Percentiles rank a stretch among this genome's conserved stretches.
Conservation (phyloP, 2,888 invertebrate genomes). For the Cecidostiba fungosa region DNA sequence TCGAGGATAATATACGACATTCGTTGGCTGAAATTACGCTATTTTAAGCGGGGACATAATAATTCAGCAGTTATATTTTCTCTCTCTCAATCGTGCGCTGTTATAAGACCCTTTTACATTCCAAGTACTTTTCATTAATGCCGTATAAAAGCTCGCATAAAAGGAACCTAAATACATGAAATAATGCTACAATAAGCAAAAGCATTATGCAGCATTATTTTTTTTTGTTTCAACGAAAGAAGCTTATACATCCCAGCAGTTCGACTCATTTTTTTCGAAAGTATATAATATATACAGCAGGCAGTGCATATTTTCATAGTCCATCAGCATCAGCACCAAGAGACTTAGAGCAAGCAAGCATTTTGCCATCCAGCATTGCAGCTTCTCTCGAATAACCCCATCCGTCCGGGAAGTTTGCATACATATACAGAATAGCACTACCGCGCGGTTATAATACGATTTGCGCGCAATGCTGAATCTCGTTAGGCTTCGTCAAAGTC, state of each 20-base stretch:
- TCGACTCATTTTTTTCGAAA: neutral
- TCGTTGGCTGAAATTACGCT: neutral
- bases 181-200: no score
- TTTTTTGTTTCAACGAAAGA: neutral
- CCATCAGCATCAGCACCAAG: neutral
- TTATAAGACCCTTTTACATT: neutral
- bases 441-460: neutral
- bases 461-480: constrained; percentile 29
- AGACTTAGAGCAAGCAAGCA: neutral
- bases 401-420: neutral
- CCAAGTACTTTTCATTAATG: no score
- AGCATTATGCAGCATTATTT: no score
- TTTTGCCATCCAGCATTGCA: neutral
- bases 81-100: neutral
- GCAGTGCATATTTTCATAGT: neutral
- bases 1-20: neutral
- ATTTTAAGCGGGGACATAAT: neutral
- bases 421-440: neutral
- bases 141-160: no score
- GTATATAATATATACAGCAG: neutral
- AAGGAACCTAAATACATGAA: no score
- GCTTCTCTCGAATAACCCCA: neutral
- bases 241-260: neutral
- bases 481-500: constrained; percentile 25
- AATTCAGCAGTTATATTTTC: neutral